Base-by-base conservation (phyloP, 2,888 invertebrate species). In the Campoletis raptor region DNA sequence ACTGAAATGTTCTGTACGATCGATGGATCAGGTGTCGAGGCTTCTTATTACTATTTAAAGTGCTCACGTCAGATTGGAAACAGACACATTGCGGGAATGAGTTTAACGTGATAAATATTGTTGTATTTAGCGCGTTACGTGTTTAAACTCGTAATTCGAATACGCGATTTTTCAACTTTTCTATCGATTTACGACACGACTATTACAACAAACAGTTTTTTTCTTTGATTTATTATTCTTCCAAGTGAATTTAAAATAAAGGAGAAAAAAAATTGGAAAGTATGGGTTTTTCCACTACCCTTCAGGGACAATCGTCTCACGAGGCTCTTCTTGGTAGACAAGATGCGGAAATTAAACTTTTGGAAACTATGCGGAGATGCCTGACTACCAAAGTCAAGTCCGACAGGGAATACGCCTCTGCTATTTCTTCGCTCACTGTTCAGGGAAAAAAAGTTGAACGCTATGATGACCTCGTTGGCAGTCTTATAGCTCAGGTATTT, bases 291-390 rank as follows among this genome's bases (percentile, higher is more conserved):
- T 98, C 98, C 89, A 96, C 97, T 90, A 97, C 97, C 93, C 96
- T 98, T 82, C 97, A 98, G 95, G 98, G 98, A 91, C 97, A 97
- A 92, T 96, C 97, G 90, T 98, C 98, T 92, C 99, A 99, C 94
- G 98, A 98, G 95, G 98, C 98, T 89, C 95, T 99, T 90, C 95
- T 99, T 90, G 96, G 96, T 86, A 96, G 99, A 81, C 98, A 99
- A 95, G 99, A 99, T 94, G 98, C 98, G 30, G 99, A 99, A 95
- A 96, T 99, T 84, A 96, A 98, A 89, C 96, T 99, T 72, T 96
- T 99, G 95, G 99, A 99, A 93, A 97, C 97, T 88, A 98, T 99
- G 97, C 97, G 97, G 92, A 95, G 98, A 87, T 98, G 98, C 92
- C 96, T 99, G 83, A 96, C 97, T 90, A 96, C 97, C 90, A 98